Base-by-base conservation (phyloP, 1,140 invertebrate species). In the Sycophaga agraensis region DNA sequence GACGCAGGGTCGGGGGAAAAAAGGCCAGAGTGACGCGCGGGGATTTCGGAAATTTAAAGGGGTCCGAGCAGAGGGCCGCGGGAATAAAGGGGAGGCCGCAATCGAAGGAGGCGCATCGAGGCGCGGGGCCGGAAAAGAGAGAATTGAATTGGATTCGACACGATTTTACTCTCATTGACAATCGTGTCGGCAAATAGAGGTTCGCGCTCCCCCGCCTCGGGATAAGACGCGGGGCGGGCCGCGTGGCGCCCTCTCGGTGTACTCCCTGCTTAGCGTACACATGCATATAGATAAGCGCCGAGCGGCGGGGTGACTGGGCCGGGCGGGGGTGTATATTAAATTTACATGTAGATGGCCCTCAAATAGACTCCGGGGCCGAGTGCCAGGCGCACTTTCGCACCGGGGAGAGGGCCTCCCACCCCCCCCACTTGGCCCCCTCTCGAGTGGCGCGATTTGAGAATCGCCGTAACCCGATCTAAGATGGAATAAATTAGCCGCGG, bases 301-400 rank as follows among this genome's bases (percentile, higher is more conserved):
- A 31, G 14, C n/a, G 21, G 39, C 7, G 22, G 16, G 19, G 31
- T 4, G 22, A 43, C 17, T 24, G n/a, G 17, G 48, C 12, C n/a
- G 26, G 21, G 22, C 22, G 39, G 34, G 35, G 35, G 21, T 59
- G 64, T 65, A 61, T 61, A 65, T 65, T 65, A 65, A 59, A 65
- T 65, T 65, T 65, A 65, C 64, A 65, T 65, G 64, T 65, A 65
- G 64, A 65, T 65, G 49, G 59, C 54, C 50, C 64, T 62, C 64
- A 65, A 65, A 59, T 46, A 65, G 64, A 53, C 55, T 54, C 45
- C 43, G 22, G 51, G 43, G 43, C n/a, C 37, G 54, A 51, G 39
- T 50, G 56, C 46, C 55, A 58, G 53, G 26, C 48, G 28, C 49
- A 40, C 22, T 39, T 48, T 42, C 55, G 37, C 45, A 24, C 31